Evolutionary conservation across 2,888 invertebrate genomes (phyloP), one percentile per base, ranked within the genome.

Genomic region (Ditula angustiorana): DNA sequence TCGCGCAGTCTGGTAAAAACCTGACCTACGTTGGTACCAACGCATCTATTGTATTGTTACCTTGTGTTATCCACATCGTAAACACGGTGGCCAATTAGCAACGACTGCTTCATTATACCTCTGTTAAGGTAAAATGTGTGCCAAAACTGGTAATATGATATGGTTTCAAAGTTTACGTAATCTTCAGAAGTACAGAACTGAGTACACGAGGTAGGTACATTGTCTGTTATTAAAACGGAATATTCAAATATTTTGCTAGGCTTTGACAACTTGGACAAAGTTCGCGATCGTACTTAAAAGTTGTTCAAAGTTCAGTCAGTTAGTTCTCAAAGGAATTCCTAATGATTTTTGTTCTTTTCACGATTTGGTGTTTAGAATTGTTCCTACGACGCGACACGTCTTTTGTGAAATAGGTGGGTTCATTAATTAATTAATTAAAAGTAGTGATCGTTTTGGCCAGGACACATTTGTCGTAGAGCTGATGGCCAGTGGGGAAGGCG

Each of bases 281-380:
- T 56, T 30, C 21, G 37, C 23, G 4, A 5, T 11, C 23, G 41
- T 41, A 50, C 50, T 41, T 60, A 30, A 50, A 41, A 47, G 49
- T 44, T 47, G 46, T 47, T 35, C 24, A 8, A 46, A 46, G 30
- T 52, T 49, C 13, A 49, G 21, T 33, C n/a, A 35, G 16, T 33
- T 53, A 53, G 46, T 47, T 55, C 21, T 49, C 55, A 49, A 62
- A 56, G 55, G 61, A 56, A 23, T 56, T 37, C 16, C 21, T 56
- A 55, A 62, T 56, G 46, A 55, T 49, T 49, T 35, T 49, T 49
- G 49, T 49, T 46, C 49, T 50, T 41, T 11, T 13, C 41, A 35
- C 10, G 26, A 33, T 55, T 46, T 46, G 24, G 13, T 41, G 10
- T 44, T 55, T 46, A 13, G 8, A 10, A 24, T 33, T 35, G 33